Conservation (phyloP, 2,797 vertebrate genomes). For the Scomberomorus guttatus region DNA sequence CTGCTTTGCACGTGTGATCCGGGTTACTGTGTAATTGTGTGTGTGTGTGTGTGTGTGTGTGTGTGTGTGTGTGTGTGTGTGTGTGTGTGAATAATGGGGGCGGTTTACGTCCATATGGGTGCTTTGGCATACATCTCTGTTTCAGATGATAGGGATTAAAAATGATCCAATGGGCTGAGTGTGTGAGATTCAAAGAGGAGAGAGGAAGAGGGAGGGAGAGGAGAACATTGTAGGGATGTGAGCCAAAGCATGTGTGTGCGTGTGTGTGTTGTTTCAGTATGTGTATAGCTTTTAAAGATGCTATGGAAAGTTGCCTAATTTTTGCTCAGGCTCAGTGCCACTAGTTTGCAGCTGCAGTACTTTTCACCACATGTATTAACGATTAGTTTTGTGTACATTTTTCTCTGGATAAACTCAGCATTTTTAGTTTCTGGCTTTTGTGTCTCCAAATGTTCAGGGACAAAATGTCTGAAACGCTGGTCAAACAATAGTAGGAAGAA, state of each 20-base stretch:
- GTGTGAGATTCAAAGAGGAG: slow-evolving; percentile 61
- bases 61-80: slow-evolving; percentile 34
- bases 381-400: background rate
- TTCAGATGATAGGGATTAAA: slow-evolving; percentile 83
- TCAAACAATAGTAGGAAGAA: background rate
- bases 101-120: slow-evolving; percentile 75
- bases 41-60: slow-evolving; percentile 33
- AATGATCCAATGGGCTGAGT: slow-evolving; percentile 66
- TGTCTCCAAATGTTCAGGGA: background rate
- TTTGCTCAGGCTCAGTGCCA: slow-evolving; percentile 40
- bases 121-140: slow-evolving; percentile 71
- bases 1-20: slow-evolving; percentile 62
- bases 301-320: slow-evolving; percentile 50
- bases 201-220: slow-evolving; percentile 51
- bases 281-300: slow-evolving; percentile 34
- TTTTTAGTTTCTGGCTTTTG: background rate
- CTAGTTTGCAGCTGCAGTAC: slow-evolving; percentile 58
- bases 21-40: slow-evolving; percentile 53
- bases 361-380: slow-evolving; percentile 10
- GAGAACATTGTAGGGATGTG: slow-evolving; percentile 24
- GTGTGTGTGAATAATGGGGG: slow-evolving; percentile 51
- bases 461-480: background rate
- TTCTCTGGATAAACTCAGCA: background rate
- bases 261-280: slow-evolving; percentile 9
- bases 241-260: slow-evolving; percentile 34